A percentile compares a stretch with the other conserved stretches of the same genome.
These are phyloP conservation scores for Trichomycterus rosablanca DNA, from an alignment of 2,113 vertebrate genomes.

Conservation along the genomic window DNA sequence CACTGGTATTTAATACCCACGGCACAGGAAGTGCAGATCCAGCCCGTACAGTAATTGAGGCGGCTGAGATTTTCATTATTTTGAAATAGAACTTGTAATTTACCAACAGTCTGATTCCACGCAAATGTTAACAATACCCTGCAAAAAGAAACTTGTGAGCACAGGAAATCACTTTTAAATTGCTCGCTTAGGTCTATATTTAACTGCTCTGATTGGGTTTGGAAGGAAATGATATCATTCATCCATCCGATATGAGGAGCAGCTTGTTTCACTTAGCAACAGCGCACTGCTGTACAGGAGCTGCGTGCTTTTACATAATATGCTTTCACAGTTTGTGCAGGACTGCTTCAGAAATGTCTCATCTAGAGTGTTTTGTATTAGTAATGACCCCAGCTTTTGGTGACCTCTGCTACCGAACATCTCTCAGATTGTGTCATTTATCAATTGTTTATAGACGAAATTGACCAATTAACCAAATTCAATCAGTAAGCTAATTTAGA, in stretches of 20 bases:
- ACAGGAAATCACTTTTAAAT: not conserved
- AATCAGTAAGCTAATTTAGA: too few species aligned
- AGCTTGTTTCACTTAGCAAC: too few species aligned
- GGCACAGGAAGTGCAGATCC: not conserved
- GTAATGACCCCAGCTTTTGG: too few species aligned
- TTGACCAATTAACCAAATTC: too few species aligned
- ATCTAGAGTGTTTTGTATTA: too few species aligned
- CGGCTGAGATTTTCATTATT: constrained; percentile 12
- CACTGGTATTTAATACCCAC: not conserved
- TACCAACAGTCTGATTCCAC: not conserved
- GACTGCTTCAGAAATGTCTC: too few species aligned
- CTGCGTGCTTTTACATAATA: not conserved
- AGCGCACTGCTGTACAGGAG: too few species aligned
- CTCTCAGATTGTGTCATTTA: too few species aligned
- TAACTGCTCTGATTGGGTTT: too few species aligned
- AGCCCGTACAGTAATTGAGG: not conserved
- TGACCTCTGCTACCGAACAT: too few species aligned
- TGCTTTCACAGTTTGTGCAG: too few species aligned
- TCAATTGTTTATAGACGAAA: too few species aligned
- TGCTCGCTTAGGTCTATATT: constrained; percentile 1
- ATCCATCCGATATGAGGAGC: not conserved
- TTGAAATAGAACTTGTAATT: not conserved
- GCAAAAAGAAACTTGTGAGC: not conserved
- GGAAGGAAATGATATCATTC: not conserved
- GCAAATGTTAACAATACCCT: not conserved